A percentile compares a stretch with the other conserved stretches of the same genome.
Conservation (phyloP, 2,797 vertebrate species). For the Micropoecilia bifurca region DNA sequence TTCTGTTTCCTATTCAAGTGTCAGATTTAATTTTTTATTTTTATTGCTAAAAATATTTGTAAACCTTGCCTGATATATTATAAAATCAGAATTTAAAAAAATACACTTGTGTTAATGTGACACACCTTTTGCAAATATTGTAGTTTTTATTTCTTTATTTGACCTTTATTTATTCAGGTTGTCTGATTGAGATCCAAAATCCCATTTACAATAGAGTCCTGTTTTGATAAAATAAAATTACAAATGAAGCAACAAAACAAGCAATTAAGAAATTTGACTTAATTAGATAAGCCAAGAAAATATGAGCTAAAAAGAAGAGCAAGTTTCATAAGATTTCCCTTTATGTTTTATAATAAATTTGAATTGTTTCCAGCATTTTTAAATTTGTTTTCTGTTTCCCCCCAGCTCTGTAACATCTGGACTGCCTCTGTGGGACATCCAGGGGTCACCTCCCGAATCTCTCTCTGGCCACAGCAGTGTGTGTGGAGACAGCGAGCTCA, state of each 20-base stretch:
- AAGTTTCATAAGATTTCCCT: too few relatives aligned
- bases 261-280: too few relatives aligned
- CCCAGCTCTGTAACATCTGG: conserved; percentile 81
- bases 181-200: too few relatives aligned
- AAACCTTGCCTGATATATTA: neutral
- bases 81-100: neutral
- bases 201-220: too few relatives aligned
- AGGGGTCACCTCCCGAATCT: conserved; percentile 82
- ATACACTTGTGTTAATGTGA: neutral
- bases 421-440: conserved; percentile 78
- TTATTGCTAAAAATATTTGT: neutral
- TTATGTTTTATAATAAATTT: too few relatives aligned
- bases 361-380: neutral
- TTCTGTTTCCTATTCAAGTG: neutral
- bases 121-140: neutral
- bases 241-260: too few relatives aligned
- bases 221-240: too few relatives aligned
- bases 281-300: too few relatives aligned
- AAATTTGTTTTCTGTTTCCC: too few relatives aligned
- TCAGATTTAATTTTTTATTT: neutral
- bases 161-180: too few relatives aligned
- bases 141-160: too few relatives aligned
- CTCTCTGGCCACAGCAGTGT: conserved; percentile 84
- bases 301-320: too few relatives aligned
- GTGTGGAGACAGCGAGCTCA: conserved; percentile 88